Evolutionary conservation across 2,888 invertebrate species (phyloP), one percentile per base, ranked within the genome.

Genomic region (Leistus spinibarbis): DNA sequence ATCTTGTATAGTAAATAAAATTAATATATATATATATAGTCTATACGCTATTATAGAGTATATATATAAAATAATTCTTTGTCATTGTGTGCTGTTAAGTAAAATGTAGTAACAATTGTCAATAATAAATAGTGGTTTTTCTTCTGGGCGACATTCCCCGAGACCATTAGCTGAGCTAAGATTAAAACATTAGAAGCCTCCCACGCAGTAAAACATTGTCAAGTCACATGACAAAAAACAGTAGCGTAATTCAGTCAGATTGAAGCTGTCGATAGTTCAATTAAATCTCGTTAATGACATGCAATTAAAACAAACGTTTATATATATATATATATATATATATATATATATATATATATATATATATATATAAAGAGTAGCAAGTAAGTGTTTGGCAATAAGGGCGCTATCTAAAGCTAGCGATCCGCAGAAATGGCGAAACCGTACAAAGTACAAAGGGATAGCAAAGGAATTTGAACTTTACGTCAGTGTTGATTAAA

Each of bases 171-270:
- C 72, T 19, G n/a, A 27, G 20, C 65, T 40, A 40, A 64, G 72
- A 72, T 72, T 72, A 72, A 65, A 72, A 72, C 72, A 72, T 72
- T 72, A 72, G 72, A 72, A 54, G 66, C 66, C 65, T 66, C 72
- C 72, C 72, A 72, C 72, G 53, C 69, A 57, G 64, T 23, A 23
- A 19, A 17, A 60, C 40, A 40, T 40, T 40, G 40, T 40, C 40
- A 40, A 7, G 40, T 60, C 60, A 60, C 60, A 20, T 60, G 60
- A 60, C 60, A 60, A 60, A 57, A 40, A 60, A 60, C 60, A 16
- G 60, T 60, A 60, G 60, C 60, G 17, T 22, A 60, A 60, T 60
- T 60, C 60, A 60, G 7, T 60, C 60, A 60, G 64, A 64, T 71
- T 64, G 20, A 53, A 24, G 13, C 16, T 54, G 54, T 24, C 66